These are phyloP conservation scores for Meloidogyne exigua DNA, from an alignment of 1,140 invertebrate genomes.

Conservation along the genomic window DNA sequence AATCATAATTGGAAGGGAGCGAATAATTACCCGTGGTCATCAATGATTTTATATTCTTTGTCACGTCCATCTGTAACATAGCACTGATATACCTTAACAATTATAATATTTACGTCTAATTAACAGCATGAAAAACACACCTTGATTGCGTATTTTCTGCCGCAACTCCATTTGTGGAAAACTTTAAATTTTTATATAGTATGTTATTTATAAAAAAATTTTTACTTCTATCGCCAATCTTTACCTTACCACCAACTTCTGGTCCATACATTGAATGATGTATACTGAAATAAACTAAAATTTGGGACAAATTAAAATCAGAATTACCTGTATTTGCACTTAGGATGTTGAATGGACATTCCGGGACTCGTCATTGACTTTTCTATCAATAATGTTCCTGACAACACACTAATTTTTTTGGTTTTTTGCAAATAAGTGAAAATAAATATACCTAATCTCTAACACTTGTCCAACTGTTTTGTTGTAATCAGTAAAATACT, in stretches of 20 bases:
- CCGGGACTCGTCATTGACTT: not conserved
- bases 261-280: constrained; percentile 39
- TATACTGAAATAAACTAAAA: constrained; percentile 12
- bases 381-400: not conserved
- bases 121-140: not conserved
- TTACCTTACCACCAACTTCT: constrained; percentile 31
- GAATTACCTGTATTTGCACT: constrained; percentile 23
- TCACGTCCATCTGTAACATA: constrained; percentile 46
- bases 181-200: not conserved
- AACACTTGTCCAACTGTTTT: not conserved
- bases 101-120: not conserved
- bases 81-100: constrained; percentile 41
- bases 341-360: not conserved
- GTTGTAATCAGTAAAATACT: constrained; percentile 17
- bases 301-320: not conserved
- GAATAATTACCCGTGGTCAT: constrained; percentile 38
- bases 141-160: constrained; percentile 37
- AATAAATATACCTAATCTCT: constrained; percentile 12
- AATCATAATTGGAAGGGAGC: not conserved
- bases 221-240: constrained; percentile 34
- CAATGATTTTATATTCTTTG: constrained; percentile 37
- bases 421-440: not conserved
- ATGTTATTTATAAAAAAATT: too few relatives aligned
- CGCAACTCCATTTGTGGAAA: constrained; percentile 44
- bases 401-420: constrained; percentile 3